Evolutionary conservation across 2,113 vertebrate species (phyloP).

Genomic region (Zosterops japonicus): DNA sequence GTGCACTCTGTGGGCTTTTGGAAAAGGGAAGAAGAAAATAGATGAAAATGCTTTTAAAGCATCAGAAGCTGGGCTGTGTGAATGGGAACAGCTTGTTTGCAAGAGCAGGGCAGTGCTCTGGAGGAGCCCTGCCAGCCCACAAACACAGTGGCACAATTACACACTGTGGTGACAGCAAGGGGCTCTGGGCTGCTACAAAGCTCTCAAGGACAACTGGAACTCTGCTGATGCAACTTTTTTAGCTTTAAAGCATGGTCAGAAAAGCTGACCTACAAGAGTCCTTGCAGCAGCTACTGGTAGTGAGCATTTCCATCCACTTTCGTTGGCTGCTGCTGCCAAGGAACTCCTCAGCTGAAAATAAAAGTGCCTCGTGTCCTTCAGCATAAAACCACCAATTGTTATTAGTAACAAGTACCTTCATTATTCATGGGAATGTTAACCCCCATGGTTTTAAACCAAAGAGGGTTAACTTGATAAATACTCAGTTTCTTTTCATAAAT

Average conservation of each 20-base stretch:
- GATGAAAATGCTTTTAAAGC: constrained; percentile 23
- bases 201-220: constrained; percentile 40
- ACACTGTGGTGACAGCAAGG: neutral
- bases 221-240: constrained; percentile 37
- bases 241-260: neutral
- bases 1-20: neutral
- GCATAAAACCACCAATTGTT: constrained; percentile 22
- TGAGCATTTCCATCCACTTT: constrained; percentile 7
- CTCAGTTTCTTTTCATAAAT: neutral
- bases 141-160: neutral
- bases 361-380: constrained; percentile 40
- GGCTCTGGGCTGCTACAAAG: neutral
- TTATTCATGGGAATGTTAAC: constrained; percentile 12
- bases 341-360: constrained; percentile 31
- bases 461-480: constrained; percentile 29
- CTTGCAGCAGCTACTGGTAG: constrained; percentile 28
- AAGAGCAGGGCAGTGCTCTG: neutral
- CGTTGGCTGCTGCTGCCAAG: constrained; percentile 52
- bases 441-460: constrained; percentile 1
- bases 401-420: constrained; percentile 1
- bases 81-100: neutral
- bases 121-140: constrained; percentile 3
- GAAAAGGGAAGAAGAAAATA: neutral
- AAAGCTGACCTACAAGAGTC: constrained; percentile 30
- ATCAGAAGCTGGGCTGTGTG: neutral